Evolutionary conservation across 2,888 invertebrate species (phyloP).

Genomic region (Adelphocoris suturalis): DNA sequence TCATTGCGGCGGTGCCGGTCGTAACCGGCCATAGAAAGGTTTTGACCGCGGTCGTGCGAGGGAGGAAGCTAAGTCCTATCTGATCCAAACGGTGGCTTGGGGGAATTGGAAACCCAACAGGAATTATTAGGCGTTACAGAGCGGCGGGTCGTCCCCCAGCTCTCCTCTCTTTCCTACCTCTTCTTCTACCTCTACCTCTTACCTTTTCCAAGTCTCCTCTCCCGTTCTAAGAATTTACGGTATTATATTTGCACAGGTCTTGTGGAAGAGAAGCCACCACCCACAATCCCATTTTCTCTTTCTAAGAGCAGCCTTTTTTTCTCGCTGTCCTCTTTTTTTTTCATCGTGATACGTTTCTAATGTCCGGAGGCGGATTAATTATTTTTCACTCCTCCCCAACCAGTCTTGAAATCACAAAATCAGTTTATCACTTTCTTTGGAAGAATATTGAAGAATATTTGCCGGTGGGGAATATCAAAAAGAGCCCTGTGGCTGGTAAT

Average conservation of each 20-base stretch:
- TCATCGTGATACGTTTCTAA: constrained; percentile 49
- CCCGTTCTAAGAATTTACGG: constrained; percentile 46
- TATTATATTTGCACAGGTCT: constrained; percentile 61
- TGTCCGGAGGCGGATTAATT: constrained; percentile 50
- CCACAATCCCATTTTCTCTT: constrained; percentile 59
- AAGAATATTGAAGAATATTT: too few relatives aligned
- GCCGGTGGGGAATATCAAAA: too few relatives aligned
- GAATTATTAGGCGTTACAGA: constrained; percentile 55
- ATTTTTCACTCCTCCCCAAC: constrained; percentile 24
- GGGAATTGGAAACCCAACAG: constrained; percentile 61
- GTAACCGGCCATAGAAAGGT: background rate
- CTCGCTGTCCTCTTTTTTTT: background rate
- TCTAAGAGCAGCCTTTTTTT: constrained; percentile 38
- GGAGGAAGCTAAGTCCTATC: constrained; percentile 54
- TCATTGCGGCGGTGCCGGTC: constrained; percentile 24
- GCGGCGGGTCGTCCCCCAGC: background rate
- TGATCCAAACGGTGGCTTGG: constrained; percentile 53
- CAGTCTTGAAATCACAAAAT: background rate
- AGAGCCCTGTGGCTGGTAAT: too few relatives aligned
- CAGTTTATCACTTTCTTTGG: background rate
- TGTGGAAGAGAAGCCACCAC: constrained; percentile 36
- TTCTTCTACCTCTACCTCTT: background rate
- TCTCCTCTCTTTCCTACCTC: background rate
- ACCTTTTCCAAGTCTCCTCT: constrained; percentile 26
- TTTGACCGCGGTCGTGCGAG: constrained; percentile 54